A percentile compares a stretch with the other conserved stretches of the same genome.
Evolutionary conservation across 2,888 invertebrate genomes (phyloP).

Genomic region (Diploptera punctata): DNA sequence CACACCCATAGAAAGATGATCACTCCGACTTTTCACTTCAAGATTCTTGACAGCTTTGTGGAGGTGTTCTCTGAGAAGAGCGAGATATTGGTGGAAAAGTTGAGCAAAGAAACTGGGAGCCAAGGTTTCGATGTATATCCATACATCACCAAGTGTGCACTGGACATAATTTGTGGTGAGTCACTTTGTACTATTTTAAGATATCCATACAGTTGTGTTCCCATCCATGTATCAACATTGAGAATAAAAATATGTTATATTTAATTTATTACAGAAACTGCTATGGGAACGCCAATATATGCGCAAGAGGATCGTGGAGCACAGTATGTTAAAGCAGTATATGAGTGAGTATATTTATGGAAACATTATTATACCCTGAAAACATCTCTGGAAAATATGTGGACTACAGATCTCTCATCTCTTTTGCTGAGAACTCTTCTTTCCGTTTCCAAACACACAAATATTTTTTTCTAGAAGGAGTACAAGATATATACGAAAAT

Average conservation of each 20-base stretch:
- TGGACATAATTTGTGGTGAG: slow-evolving; percentile 73
- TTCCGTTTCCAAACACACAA: too few species aligned
- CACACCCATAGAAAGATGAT: slow-evolving; percentile 63
- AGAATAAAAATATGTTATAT: too few species aligned
- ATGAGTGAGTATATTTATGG: slow-evolving; percentile 15
- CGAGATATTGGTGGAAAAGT: slow-evolving; percentile 56
- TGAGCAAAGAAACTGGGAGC: slow-evolving; percentile 52
- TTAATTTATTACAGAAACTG: slow-evolving; percentile 30
- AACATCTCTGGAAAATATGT: too few species aligned
- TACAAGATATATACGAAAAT: too few species aligned
- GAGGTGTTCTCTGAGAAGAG: slow-evolving; percentile 66
- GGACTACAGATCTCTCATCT: too few species aligned
- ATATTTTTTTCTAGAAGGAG: too few species aligned
- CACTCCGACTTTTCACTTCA: slow-evolving; percentile 70
- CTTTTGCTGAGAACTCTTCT: too few species aligned
- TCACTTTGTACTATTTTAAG: slow-evolving; percentile 27
- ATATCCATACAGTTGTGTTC: not conserved
- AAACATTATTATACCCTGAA: not conserved
- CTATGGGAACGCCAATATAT: slow-evolving; percentile 18
- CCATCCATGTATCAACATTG: too few species aligned
- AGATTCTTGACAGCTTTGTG: slow-evolving; percentile 65
- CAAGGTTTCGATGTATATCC: slow-evolving; percentile 61
- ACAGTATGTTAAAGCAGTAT: slow-evolving; percentile 16
- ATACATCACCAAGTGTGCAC: slow-evolving; percentile 65
- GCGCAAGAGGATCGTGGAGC: slow-evolving; percentile 13